A percentile compares a stretch with the other conserved stretches of the same genome.
These are phyloP conservation scores for Umimayanthus kanabou DNA, from an alignment of 92 coral and sea anemone genomes.

Conservation along the genomic window DNA sequence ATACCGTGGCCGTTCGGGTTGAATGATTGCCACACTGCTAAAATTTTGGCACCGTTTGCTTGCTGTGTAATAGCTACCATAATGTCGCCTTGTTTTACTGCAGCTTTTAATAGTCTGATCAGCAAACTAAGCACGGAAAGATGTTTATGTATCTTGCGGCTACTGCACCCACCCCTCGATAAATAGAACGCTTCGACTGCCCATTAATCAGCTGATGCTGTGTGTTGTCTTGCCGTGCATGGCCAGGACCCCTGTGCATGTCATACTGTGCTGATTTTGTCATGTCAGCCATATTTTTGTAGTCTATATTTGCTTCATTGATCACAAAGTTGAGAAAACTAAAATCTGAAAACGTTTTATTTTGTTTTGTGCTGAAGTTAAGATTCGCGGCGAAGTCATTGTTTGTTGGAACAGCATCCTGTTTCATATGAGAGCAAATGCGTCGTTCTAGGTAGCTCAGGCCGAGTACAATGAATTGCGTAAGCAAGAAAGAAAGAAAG, in stretches of 20 bases:
- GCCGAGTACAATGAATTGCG: too few relatives aligned
- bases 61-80: background rate
- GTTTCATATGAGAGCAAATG: too few relatives aligned
- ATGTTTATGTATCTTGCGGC: constrained; percentile 17
- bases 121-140: background rate
- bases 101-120: background rate
- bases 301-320: background rate
- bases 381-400: too few relatives aligned
- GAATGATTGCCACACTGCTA: background rate
- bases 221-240: too few relatives aligned
- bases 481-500: too few relatives aligned
- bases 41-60: background rate
- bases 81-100: background rate
- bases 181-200: background rate
- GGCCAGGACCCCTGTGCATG: background rate
- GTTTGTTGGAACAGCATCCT: too few relatives aligned
- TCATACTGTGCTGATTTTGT: background rate
- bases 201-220: background rate
- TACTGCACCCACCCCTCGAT: background rate
- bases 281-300: background rate
- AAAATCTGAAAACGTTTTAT: too few relatives aligned
- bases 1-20: background rate
- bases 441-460: too few relatives aligned
- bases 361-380: too few relatives aligned
- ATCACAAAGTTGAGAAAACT: too few relatives aligned